Conservation (phyloP, 2,888 invertebrate genomes). For the Theodoxus fluviatilis region DNA sequence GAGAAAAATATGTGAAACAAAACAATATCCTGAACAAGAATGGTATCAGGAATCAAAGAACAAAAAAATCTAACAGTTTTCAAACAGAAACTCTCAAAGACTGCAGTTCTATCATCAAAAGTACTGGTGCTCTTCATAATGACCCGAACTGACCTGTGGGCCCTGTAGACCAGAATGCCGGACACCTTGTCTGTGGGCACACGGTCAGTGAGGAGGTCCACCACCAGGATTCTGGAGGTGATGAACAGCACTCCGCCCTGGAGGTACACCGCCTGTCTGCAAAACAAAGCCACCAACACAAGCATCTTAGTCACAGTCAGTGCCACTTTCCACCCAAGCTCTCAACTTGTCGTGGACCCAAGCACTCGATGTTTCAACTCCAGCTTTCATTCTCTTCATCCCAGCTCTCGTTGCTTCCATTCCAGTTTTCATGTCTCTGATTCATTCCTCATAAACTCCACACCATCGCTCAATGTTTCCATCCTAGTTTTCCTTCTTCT, state of each 20-base stretch:
- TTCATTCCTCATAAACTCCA: too few relatives aligned
- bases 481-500: too few relatives aligned
- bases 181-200: slow-evolving; percentile 88
- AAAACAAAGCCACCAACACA: slow-evolving; percentile 48
- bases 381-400: too few relatives aligned
- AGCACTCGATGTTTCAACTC: too few relatives aligned
- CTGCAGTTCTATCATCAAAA: too few relatives aligned
- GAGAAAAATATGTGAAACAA: background rate
- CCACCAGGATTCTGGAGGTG: slow-evolving; percentile 91
- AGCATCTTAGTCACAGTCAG: background rate
- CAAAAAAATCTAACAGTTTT: too few relatives aligned
- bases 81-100: too few relatives aligned
- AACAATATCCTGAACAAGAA: background rate
- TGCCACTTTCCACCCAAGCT: background rate
- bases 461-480: too few relatives aligned
- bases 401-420: background rate
- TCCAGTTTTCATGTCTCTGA: background rate
- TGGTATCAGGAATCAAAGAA: slow-evolving; percentile 53
- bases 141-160: slow-evolving; percentile 74
- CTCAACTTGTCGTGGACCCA: too few relatives aligned
- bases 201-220: slow-evolving; percentile 90
- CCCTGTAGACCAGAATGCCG: slow-evolving; percentile 88
- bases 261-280: slow-evolving; percentile 74
- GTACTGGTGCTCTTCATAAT: too few relatives aligned
- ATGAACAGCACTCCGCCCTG: slow-evolving; percentile 94